Evolutionary conservation across 2,797 vertebrate species (phyloP), one percentile per base, ranked within the genome.

Genomic region (Lophura swinhoii): DNA sequence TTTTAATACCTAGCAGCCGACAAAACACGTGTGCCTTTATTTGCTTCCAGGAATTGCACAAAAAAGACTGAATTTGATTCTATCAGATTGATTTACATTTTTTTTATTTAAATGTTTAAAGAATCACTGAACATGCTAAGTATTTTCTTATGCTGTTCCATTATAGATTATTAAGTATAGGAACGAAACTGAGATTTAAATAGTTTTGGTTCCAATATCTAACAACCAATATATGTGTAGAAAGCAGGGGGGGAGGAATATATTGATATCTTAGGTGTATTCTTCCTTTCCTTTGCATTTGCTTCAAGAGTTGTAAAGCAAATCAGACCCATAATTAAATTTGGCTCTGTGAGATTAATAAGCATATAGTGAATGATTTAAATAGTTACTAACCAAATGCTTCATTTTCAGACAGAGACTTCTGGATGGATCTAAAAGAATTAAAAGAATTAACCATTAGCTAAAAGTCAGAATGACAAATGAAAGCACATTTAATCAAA

Each of bases 351-450:
- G 43, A 80, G 53, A 89, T 95, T 88, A 90, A 35, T 33, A 93
- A 72, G 31, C 64, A 86, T 60, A 68, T 4, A 86, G 53, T 37
- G 75, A 84, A 55, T 71, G 2, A 87, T 88, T 82, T 91, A 92
- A 94, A 58, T 33, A 93, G 88, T 93, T 96, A 98, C 98, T 89
- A 96, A 99, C 98, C 98, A 96, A 97, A 97, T 91, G 90, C 97
- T 96, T 98, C 97, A 91, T 96, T 97, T 93, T 98, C 98, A 95
- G 97, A 96, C 86, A 97, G 39, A 68, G 98, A 97, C 92, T 97
- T 97, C 95, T 94, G 96, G 90, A 97, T 96, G 91, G 97, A 98
- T 93, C 98, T 98, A 97, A 98, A 98, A 92, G 94, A 97, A 73
- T 93, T 95, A 97, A 98, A 97, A 74, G 48, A 95, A 93, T 68